Conservation (phyloP, 2,888 invertebrate species). For the Phaonia tiefii region DNA sequence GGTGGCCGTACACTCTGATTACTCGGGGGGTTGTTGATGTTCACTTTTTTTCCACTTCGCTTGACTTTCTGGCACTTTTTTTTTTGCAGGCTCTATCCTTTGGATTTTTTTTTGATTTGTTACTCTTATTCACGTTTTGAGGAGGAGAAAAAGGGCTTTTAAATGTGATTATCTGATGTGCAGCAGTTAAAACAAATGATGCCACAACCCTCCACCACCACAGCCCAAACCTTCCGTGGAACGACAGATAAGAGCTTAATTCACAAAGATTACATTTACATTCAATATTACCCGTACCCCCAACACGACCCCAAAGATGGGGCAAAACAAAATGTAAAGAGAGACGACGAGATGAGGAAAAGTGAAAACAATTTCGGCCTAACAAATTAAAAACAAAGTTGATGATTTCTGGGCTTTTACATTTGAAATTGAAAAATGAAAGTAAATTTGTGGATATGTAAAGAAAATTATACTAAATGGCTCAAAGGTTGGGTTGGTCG, state of each 20-base stretch:
- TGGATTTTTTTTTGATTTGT: slow-evolving; percentile 17
- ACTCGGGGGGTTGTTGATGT: slow-evolving; percentile 51
- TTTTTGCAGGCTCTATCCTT: not conserved
- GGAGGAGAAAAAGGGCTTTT: slow-evolving; percentile 55
- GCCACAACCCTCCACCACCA: slow-evolving; percentile 4
- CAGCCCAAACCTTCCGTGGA: slow-evolving; percentile 44
- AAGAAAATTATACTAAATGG: not conserved
- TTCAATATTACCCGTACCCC: slow-evolving; percentile 40
- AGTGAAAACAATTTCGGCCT: no score
- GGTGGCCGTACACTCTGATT: slow-evolving; percentile 13
- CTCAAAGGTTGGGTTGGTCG: no score
- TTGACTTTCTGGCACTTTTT: slow-evolving; percentile 52
- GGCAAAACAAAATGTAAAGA: no score
- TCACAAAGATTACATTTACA: slow-evolving; percentile 61
- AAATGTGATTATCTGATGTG: slow-evolving; percentile 65
- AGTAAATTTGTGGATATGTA: slow-evolving; percentile 26
- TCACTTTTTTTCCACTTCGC: slow-evolving; percentile 43
- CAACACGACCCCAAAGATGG: no score
- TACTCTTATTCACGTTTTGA: slow-evolving; percentile 12
- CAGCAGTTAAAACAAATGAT: slow-evolving; percentile 64
- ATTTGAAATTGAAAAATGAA: slow-evolving; percentile 42
- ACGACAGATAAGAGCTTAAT: slow-evolving; percentile 60
- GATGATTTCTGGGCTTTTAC: slow-evolving; percentile 1
- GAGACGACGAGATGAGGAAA: no score
- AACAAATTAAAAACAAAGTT: slow-evolving; percentile 7